Base-by-base conservation (phyloP, 2,888 invertebrate genomes). In the Phasia obesa region DNA sequence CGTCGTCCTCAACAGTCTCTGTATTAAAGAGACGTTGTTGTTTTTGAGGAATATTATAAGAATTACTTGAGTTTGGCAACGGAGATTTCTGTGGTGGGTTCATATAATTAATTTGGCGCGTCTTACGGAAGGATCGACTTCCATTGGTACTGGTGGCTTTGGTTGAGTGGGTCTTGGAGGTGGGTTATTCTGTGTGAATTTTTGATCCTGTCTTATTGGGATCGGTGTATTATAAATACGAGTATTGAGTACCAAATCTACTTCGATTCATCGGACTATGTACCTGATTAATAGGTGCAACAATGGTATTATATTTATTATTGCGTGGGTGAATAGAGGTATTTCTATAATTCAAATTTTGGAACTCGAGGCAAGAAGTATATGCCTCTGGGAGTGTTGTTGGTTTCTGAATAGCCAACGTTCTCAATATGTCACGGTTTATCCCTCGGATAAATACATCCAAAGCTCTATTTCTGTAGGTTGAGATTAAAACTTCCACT, bases 331-430 rank as follows among this genome's bases (percentile, higher is more conserved):
- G n/a, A n/a, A n/a, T n/a, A n/a, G n/a, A n/a, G n/a, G n/a, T n/a
- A n/a, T n/a, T n/a, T n/a, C n/a, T n/a, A n/a, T n/a, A n/a, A n/a
- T n/a, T n/a, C n/a, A n/a, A n/a, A n/a, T n/a, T n/a, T n/a, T n/a
- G n/a, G n/a, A n/a, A n/a, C 31, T 64, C 65, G 0, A 84, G 35
- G 15, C 71, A 73, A 17, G 74, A 57, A n/a, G 74, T 57, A 17
- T 65, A 57, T 2, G 65, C 57, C 19, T 75, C 65, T 1, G 65
- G 38, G 0, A 42, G 5, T n/a, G 4, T n/a, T 42, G 1, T n/a
- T n/a, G 74, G 31, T 13, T 13, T 57, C 13, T 57, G 57, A 57
- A 31, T 57, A 5, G 31, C 25, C 17, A 31, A 35, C 13, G 15
- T 42, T 42, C 3, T 42, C 3, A 4, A 42, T 4, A 42, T 4